Base-by-base conservation (phyloP, 2,888 invertebrate species). In the Phaonia tiefii region DNA sequence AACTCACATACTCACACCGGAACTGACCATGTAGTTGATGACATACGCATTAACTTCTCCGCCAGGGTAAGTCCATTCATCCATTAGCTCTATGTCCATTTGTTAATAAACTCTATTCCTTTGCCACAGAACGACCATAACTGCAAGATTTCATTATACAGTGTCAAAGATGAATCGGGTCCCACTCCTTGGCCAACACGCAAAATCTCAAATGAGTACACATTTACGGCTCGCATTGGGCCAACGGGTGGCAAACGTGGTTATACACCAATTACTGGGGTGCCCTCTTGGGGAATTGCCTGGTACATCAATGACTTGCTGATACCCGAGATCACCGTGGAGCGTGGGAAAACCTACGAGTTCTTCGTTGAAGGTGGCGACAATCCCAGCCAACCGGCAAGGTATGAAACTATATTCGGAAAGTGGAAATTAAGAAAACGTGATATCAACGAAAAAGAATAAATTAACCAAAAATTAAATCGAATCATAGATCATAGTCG, bases 251-350 rank as follows among this genome's bases (percentile, higher is more conserved):
- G 96, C 0, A 93, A 93, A 69, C 91, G 95, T 2, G 97, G 97
- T 0, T 97, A 97, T 90, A 93, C 95, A 0, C 93, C 95, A 1
- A 93, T 96, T 72, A 97, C 97, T 13, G 95, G 96, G 92, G 87
- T 93, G 85, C 95, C 96, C 5, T 95, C 96, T 0, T 97, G 97
- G 96, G 97, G 97, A 75, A 96, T 97, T 83, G 96, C 96, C 17
- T 98, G 97, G 97, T 98, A 97, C 92, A 94, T 98, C 88, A 97
- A 98, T 91, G 97, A 97, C 86, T 92, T 94, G 83, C 93, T 98
- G 20, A 96, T 97, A 83, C 98, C 98, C 0, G 97, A 98, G 91
- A 91, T 98, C 37, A 95, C 95, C 69, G 95, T 98, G 80, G 96
- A 97, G 88, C 92, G 97, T 58, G 97, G 97, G 1, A 93, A 95